Evolutionary conservation across 2,888 invertebrate genomes (phyloP), one percentile per base, ranked within the genome.

Genomic region (Habrosyne pyritoides): DNA sequence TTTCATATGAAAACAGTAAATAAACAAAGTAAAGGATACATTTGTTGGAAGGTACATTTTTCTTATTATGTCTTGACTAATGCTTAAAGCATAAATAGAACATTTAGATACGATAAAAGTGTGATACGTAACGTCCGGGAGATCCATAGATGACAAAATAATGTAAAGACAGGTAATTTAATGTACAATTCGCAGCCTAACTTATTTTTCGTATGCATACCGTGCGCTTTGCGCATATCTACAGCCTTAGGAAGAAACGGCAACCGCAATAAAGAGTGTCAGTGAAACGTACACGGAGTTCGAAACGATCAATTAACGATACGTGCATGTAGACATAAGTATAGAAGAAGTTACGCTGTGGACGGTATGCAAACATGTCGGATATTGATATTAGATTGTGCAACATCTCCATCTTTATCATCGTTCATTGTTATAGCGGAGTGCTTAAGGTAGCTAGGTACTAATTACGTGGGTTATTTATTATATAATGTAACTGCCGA

Each of bases 271-370:
- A 76, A 73, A 78, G 64, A 73, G 76, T 69, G 74, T 63, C 67
- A 72, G 79, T 82, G 83, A 84, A 85, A 85, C 84, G 82, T 78
- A 65, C 50, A 48, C 62, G 61, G 81, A 77, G 73, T 82, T 76
- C 73, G 72, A 75, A 83, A 83, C 73, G 75, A 71, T 73, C 67
- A 67, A 79, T 81, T 68, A 42, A 14, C 0, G n/a, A 33, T 42
- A 42, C 52, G 48, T 53, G 54, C 47, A 55, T 49, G 14, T 79
- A 71, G 50, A 56, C 66, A 67, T 63, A 61, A 60, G 63, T 67
- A 67, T 70, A 71, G 70, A 66, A 64, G 21, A 54, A 57, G 51
- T 18, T 46, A 55, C 48, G 24, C 21, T 33, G 12, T 47, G 55
- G 48, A 26, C 54, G 63, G 69, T 61, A 64, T 59, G 66, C 67